A percentile compares a stretch with the other conserved stretches of the same genome.
Evolutionary conservation across 2,113 vertebrate species (phyloP).

Genomic region (Eira barbara): DNA sequence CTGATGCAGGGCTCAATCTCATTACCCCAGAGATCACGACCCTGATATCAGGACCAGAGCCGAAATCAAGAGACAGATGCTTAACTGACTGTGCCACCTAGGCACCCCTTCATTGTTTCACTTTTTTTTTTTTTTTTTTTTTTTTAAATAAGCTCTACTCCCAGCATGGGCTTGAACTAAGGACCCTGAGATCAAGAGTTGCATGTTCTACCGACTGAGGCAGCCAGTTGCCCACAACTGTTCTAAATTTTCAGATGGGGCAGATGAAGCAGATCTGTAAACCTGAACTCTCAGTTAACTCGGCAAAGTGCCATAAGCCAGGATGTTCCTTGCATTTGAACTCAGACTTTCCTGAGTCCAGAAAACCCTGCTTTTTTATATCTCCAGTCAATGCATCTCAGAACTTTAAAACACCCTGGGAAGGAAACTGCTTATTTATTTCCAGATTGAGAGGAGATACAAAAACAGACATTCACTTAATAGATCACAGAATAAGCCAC

Average conservation of each 20-base stretch:
- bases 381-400: neutral
- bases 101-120: neutral
- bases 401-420: neutral
- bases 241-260: neutral
- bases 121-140: neutral
- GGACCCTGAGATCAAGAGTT: neutral
- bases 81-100: neutral
- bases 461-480: neutral
- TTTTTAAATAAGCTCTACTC: neutral
- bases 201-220: neutral
- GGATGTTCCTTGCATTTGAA: neutral
- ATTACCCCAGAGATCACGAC: neutral
- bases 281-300: neutral
- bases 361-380: conserved; percentile 13
- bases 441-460: neutral
- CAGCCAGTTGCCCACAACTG: neutral
- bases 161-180: neutral
- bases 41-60: neutral
- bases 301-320: neutral
- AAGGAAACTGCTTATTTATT: conserved; percentile 26
- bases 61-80: neutral
- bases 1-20: neutral
- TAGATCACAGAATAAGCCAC: neutral
- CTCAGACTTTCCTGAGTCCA: neutral
- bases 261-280: neutral